Conservation (phyloP, 1,140 invertebrate genomes). For the Bombus huntii region DNA sequence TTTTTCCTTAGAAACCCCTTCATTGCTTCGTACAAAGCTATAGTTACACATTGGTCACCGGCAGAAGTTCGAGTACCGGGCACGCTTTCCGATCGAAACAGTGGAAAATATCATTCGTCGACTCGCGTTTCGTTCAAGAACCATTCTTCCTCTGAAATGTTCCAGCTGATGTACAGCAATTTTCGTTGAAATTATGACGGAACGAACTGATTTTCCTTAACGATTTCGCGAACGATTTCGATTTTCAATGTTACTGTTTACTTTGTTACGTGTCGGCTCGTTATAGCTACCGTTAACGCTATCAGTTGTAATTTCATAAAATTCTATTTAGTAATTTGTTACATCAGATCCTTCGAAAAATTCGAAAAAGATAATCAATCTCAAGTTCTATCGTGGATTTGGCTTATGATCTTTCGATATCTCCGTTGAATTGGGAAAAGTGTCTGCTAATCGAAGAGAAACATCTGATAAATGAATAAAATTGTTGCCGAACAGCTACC, state of each 20-base stretch:
- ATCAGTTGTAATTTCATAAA: neutral
- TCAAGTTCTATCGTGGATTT: neutral
- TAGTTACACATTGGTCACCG: conserved; percentile 32
- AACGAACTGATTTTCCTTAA: neutral
- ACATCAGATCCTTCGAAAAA: neutral
- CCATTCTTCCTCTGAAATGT: too few relatives aligned
- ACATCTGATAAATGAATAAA: too few relatives aligned
- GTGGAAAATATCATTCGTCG: conserved; percentile 6
- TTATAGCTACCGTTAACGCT: too few relatives aligned
- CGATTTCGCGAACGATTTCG: neutral
- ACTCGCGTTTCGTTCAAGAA: neutral
- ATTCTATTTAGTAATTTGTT: neutral
- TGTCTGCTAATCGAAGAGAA: too few relatives aligned
- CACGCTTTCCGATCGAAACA: neutral
- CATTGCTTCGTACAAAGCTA: conserved; percentile 39
- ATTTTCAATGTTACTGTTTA: neutral
- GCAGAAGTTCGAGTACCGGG: neutral
- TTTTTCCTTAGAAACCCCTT: conserved; percentile 44
- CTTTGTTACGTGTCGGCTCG: too few relatives aligned
- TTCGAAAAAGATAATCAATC: neutral
- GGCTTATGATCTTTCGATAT: too few relatives aligned
- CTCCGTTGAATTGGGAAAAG: too few relatives aligned
- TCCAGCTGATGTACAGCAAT: neutral
- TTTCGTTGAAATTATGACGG: neutral
- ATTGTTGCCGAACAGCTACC: too few relatives aligned